These are phyloP conservation scores for Camptogramma bilineatum DNA, from an alignment of 2,888 invertebrate species.

Conservation along the genomic window DNA sequence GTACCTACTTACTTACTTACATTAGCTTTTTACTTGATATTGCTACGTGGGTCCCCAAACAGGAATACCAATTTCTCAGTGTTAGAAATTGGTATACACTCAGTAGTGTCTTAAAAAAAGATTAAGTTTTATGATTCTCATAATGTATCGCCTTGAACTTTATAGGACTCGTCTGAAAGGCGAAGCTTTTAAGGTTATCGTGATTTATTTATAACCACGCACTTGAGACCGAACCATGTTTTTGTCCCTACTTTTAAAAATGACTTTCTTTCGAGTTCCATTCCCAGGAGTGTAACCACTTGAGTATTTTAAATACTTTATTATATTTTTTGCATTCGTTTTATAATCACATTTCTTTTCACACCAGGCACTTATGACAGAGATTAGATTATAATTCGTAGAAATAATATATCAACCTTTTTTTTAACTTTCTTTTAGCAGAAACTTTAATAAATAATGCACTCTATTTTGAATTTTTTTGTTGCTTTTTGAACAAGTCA, in stretches of 20 bases:
- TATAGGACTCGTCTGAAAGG: slow-evolving; percentile 64
- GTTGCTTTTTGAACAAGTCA: neutral
- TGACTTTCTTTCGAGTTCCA: slow-evolving; percentile 46
- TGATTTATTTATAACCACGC: slow-evolving; percentile 76
- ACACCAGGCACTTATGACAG: slow-evolving; percentile 2
- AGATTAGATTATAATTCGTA: slow-evolving; percentile 5
- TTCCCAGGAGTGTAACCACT: slow-evolving; percentile 64
- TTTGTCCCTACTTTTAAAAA: slow-evolving; percentile 50
- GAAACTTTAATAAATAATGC: neutral
- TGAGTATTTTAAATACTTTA: slow-evolving; percentile 43
- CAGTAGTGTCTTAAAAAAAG: slow-evolving; percentile 32
- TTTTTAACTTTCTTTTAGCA: neutral
- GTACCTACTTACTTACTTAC: neutral
- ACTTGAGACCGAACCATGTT: slow-evolving; percentile 59
- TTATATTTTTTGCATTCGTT: slow-evolving; percentile 52
- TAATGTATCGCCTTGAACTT: slow-evolving; percentile 62
- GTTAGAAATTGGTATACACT: slow-evolving; percentile 5
- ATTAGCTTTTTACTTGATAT: slow-evolving; percentile 12
- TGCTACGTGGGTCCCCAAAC: neutral
- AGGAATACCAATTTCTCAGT: neutral
- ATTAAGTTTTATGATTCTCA: slow-evolving; percentile 51
- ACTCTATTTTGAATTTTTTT: neutral
- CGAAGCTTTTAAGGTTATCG: slow-evolving; percentile 80
- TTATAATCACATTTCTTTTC: slow-evolving; percentile 46
- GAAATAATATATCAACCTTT: neutral